A percentile compares a stretch with the other conserved stretches of the same genome.
These are phyloP conservation scores for Eupithecia abbreviata DNA, from an alignment of 2,888 invertebrate genomes.

Conservation along the genomic window DNA sequence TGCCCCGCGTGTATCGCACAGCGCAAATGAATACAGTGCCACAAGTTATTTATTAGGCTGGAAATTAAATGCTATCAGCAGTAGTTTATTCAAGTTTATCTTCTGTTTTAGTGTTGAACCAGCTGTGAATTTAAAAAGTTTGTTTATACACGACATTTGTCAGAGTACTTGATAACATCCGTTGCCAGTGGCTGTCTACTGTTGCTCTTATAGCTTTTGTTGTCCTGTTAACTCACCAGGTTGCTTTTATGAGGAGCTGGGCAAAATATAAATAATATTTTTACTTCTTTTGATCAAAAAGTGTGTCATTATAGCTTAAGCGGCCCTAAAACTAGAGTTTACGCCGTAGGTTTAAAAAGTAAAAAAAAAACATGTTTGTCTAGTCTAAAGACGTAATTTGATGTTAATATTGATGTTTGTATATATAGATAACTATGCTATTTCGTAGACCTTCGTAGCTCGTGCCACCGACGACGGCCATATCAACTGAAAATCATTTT, in stretches of 20 bases:
- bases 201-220: background rate
- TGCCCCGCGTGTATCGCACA: slow-evolving; percentile 41
- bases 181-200: background rate
- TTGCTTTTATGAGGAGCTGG: background rate
- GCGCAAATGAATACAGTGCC: slow-evolving; percentile 37
- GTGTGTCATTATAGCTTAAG: too few species aligned
- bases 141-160: background rate
- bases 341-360: too few species aligned
- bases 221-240: background rate
- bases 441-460: too few species aligned
- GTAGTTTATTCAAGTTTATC: slow-evolving; percentile 14
- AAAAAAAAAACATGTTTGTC: too few species aligned
- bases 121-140: slow-evolving; percentile 3
- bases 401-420: too few species aligned
- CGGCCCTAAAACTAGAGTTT: too few species aligned
- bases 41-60: slow-evolving; percentile 26
- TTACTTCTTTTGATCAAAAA: too few species aligned
- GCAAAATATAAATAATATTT: background rate
- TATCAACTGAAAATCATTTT: too few species aligned
- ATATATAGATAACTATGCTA: too few species aligned
- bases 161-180: background rate
- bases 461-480: too few species aligned
- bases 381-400: too few species aligned
- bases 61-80: slow-evolving; percentile 22
- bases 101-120: slow-evolving; percentile 11